A percentile compares a stretch with the other conserved stretches of the same genome.
Evolutionary conservation across 2,113 vertebrate species (phyloP).

Genomic region (Gobiocypris rarus): DNA sequence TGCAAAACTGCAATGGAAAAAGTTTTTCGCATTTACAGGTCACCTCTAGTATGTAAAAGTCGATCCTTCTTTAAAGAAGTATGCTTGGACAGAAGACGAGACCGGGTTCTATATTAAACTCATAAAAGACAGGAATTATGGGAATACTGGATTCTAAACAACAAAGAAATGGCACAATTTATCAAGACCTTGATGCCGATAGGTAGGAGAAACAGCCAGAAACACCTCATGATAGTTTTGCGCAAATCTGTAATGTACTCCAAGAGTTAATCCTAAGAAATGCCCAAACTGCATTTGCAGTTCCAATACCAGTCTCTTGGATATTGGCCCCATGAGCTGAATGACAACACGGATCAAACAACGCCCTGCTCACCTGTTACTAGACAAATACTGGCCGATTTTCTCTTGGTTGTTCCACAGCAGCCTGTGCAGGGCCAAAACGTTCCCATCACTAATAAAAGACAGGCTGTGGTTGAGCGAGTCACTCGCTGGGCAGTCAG

Average conservation of each 20-base stretch:
- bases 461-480: slow-evolving; percentile 95
- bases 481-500: slow-evolving; percentile 93
- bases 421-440: slow-evolving; percentile 90
- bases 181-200: too few relatives aligned
- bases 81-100: too few relatives aligned
- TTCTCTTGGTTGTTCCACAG: slow-evolving; percentile 99
- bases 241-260: neutral
- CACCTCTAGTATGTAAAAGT: too few relatives aligned
- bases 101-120: too few relatives aligned
- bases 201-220: too few relatives aligned
- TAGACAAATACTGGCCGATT: slow-evolving; percentile 97
- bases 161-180: too few relatives aligned
- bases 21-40: too few relatives aligned
- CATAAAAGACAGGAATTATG: too few relatives aligned
- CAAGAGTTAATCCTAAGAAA: neutral
- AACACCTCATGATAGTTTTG: too few relatives aligned
- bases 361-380: slow-evolving; percentile 83
- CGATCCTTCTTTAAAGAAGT: too few relatives aligned
- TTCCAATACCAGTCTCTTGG: neutral
- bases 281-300: neutral
- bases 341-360: neutral
- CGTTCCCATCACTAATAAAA: slow-evolving; percentile 96
- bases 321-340: neutral
- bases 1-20: too few relatives aligned
- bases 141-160: too few relatives aligned